Evolutionary conservation across 2,888 invertebrate genomes (phyloP).

Genomic region (Seira ritae): DNA sequence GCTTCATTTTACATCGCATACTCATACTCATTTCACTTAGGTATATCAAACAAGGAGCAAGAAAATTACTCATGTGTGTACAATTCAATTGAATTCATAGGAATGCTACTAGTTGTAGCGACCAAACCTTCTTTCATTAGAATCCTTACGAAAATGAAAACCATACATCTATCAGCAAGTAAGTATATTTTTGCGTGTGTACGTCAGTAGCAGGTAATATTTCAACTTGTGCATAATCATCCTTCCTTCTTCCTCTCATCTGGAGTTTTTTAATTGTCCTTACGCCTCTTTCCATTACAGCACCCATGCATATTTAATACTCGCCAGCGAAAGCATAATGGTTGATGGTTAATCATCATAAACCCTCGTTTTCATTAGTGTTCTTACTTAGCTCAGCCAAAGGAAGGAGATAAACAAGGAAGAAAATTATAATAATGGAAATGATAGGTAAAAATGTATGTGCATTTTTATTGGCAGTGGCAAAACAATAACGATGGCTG

Average conservation of each 20-base stretch:
- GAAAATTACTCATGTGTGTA: background rate
- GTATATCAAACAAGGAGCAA: conserved; percentile 1
- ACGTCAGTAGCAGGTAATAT: background rate
- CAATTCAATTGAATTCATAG: conserved; percentile 7
- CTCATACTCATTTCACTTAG: too few relatives aligned
- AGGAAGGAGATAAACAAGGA: background rate
- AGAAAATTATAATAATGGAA: background rate
- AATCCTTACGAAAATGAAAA: too few relatives aligned
- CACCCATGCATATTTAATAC: background rate
- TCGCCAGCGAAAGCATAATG: background rate
- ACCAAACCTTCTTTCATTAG: background rate
- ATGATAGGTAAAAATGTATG: background rate
- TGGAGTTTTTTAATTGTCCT: background rate
- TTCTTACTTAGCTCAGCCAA: background rate
- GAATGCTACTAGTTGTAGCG: too few relatives aligned
- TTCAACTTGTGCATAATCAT: background rate
- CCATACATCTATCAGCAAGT: too few relatives aligned
- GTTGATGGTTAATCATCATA: background rate
- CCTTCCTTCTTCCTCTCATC: background rate
- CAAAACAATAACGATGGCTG: background rate
- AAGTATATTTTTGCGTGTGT: too few relatives aligned
- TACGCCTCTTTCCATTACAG: background rate
- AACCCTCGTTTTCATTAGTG: background rate
- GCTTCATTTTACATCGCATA: background rate
- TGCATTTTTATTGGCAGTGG: background rate